Base-by-base conservation (phyloP, 2,888 invertebrate genomes). In the Aradus depressus region DNA sequence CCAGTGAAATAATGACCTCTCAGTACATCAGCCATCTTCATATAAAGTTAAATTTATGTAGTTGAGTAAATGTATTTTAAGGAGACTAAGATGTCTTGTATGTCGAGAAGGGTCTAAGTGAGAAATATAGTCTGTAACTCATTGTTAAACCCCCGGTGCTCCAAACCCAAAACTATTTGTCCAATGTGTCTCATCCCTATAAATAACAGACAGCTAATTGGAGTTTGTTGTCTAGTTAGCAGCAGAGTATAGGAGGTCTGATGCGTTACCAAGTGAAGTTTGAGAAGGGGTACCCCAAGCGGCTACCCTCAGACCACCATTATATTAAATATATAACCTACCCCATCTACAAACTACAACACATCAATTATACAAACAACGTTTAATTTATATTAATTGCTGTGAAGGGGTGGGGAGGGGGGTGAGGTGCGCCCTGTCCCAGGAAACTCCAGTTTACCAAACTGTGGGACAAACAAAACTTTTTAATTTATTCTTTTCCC, bases 221-320 rank as follows among this genome's bases (percentile, higher is more conserved):
- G 45, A 54, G 54, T 54, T 52, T 54, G 54, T 51, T 53, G 53
- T 53, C 48, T 49, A 49, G 44, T 34, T 45, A 41, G 45, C 38
- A 5, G n/a, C n/a, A n/a, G n/a, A n/a, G n/a, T n/a, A n/a, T n/a
- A n/a, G n/a, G 31, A 8, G 39, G 6, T 14, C 5, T 43, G 44
- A 44, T 44, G 44, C 35, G 44, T 44, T 23, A 35, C 21, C 32
- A 12, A n/a, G 32, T 32, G 44, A 32, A 34, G 31, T 44, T 34
- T 34, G 35, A 16, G n/a, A 12, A 6, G 35, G 35, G 16, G 14
- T n/a, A 18, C n/a, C 14, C 44, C 22, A 14, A 21, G 12, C 28
- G 34, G n/a, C n/a, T n/a, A n/a, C n/a, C n/a, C n/a, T n/a, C n/a
- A n/a, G n/a, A n/a, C n/a, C n/a, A n/a, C 19, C 34, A 34, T 34